Base-by-base conservation (phyloP, 2,797 vertebrate genomes). In the Halcyon chelicuti region DNA sequence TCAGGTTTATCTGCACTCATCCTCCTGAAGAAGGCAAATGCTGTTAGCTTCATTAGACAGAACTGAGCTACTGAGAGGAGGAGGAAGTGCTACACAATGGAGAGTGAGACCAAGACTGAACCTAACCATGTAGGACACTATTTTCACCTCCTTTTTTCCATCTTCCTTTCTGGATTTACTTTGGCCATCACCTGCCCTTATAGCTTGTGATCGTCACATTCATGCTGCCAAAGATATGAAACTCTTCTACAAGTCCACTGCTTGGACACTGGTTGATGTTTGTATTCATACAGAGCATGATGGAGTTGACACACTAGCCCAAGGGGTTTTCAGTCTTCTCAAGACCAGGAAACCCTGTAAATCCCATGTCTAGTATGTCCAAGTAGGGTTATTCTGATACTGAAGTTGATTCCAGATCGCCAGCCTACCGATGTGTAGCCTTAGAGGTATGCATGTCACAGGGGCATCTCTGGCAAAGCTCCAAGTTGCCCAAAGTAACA, bases 281-380 rank as follows among this genome's bases (percentile, higher is more conserved):
- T 65, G 54, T 22, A 77, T 49, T 40, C 76, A 74, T 31, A 68
- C 2, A 49, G 39, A 62, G 18, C 18, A 46, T 5, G 21, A 54
- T 7, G 0, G 0, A 76, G 9, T 21, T 79, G n/a, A 76, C 6
- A 58, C 19, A 82, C 5, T 29, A 82, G 40, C 14, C 22, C 26
- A 37, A 57, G 33, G 8, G 10, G 7, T 63, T 44, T 85, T 58
- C 31, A 58, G 23, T n/a, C 21, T 94, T 10, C 42, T 37, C 16
- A 42, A 85, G 8, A 11, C n/a, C 49, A 66, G 58, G 4, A 82
- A 89, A 57, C 21, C 20, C 16, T 20, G 4, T 49, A 51, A 40
- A 87, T 35, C 8, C 1, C 0, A 10, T 70, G 75, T 65, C 81
- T 82, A 57, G 14, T 29, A 49, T 14, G 10, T 44, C 4, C n/a